Conservation (phyloP, 1,140 invertebrate species). For the Probaryconus sp. region DNA sequence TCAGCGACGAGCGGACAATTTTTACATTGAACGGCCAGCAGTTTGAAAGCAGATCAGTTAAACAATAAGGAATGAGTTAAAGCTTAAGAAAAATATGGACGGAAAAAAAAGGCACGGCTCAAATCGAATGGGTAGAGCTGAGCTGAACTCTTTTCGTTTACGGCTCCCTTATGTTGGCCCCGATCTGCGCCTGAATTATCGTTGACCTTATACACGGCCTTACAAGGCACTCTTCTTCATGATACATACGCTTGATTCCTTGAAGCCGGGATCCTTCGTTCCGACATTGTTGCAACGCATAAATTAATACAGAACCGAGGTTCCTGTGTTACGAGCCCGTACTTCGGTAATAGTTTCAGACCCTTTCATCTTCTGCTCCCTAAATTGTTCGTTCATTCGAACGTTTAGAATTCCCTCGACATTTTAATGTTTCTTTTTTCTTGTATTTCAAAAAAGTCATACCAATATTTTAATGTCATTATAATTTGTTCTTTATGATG, state of each 20-base stretch:
- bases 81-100: conserved; percentile 8
- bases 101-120: conserved; percentile 60
- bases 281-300: conserved; percentile 74
- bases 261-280: conserved; percentile 61
- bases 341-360: conserved; percentile 49
- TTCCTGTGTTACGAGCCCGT: conserved; percentile 69
- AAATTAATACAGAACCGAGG: conserved; percentile 72
- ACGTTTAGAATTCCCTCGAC: conserved; percentile 60
- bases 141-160: conserved; percentile 65
- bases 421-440: too few species aligned
- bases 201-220: conserved; percentile 75
- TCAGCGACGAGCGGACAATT: not conserved
- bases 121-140: conserved; percentile 70
- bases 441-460: too few species aligned
- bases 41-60: not conserved
- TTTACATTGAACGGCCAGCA: not conserved
- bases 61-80: conserved; percentile 36
- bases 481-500: too few species aligned
- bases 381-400: conserved; percentile 48
- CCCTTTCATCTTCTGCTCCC: conserved; percentile 19
- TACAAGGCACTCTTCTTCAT: conserved; percentile 67
- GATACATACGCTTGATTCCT: conserved; percentile 52
- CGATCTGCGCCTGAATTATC: conserved; percentile 74
- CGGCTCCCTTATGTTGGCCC: conserved; percentile 68
- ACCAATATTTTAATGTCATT: too few species aligned